phyloP scores from a whole-genome alignment of 2,797 vertebrate species.

The Perodicticus potto region DNA sequence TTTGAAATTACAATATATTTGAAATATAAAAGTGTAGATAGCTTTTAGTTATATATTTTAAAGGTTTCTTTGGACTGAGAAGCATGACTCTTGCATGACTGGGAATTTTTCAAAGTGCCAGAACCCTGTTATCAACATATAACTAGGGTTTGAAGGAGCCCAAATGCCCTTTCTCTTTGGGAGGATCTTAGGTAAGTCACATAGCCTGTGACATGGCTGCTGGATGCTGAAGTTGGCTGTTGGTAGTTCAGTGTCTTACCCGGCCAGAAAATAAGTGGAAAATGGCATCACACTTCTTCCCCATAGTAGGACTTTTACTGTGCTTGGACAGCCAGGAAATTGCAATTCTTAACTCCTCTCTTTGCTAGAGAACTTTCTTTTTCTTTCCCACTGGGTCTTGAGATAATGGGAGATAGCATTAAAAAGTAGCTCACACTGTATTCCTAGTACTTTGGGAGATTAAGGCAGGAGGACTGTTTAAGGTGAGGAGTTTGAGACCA shows the following conservation, averaged over 20 bases:
- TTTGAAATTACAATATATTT: conserved; percentile 28
- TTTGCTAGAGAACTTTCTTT: background rate
- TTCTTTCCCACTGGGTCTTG: background rate
- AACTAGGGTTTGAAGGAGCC: background rate
- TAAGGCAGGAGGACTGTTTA: too few species aligned
- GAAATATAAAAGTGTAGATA: conserved; percentile 21
- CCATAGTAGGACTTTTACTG: background rate
- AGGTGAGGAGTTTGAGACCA: too few species aligned
- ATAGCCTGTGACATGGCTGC: background rate
- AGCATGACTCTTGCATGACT: background rate
- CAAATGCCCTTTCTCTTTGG: background rate
- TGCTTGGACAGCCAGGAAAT: background rate
- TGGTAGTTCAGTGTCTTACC: background rate
- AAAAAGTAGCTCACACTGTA: too few species aligned
- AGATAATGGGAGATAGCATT: background rate
- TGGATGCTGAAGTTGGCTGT: background rate
- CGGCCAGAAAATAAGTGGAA: background rate
- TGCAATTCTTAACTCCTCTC: background rate
- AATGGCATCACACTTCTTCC: background rate
- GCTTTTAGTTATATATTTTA: background rate
- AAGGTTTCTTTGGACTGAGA: conserved; percentile 7
- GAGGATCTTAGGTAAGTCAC: background rate
- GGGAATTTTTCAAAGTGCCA: background rate
- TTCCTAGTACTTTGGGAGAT: too few species aligned
- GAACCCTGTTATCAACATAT: background rate